Base-by-base conservation (phyloP, 2,797 vertebrate species). In the Jordanella pulchra region DNA sequence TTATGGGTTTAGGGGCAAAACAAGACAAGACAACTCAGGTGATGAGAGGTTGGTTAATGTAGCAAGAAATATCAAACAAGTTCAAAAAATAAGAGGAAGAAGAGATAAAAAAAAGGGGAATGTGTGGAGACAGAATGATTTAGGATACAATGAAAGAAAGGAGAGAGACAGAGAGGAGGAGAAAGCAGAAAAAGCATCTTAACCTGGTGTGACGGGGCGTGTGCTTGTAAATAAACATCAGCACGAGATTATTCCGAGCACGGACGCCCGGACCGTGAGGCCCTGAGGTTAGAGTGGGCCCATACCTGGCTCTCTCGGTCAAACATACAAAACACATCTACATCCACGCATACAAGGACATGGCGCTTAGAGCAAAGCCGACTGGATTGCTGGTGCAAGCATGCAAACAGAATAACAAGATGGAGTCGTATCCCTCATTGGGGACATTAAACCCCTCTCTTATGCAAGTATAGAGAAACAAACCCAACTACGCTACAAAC, bases 191-290 rank as follows among this genome's bases (percentile, higher is more conserved):
- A 89, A 84, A 89, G 82, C 83, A 89, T 88, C 83, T 64, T 94
- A 93, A 93, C 92, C 92, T 92, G 92, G 92, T 90, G 91, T 75
- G 92, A 93, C 90, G 77, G 90, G 87, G 90, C 90, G 86, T 93
- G 92, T 87, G 86, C 87, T 93, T 85, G 90, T 93, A 93, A 93
- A 94, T 94, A 94, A 93, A 93, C 91, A 93, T 94, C 91, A 90
- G 84, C 82, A 83, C 61, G 81, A 89, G 88, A 93, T 93, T 93
- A 91, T 93, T 93, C 91, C 27, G 71, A 88, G 86, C 89, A 92
- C 84, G 85, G 84, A 90, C 83, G 80, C 87, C 85, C 78, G 87
- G 86, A 89, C 88, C 42, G 67, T 61, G 73, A 73, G 84, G 88
- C 84, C 89, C 89, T 75, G 82, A 79, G 89, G 91, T 92, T 86